Base-by-base conservation (phyloP, 2,888 invertebrate species). In the Busseola fusca region DNA sequence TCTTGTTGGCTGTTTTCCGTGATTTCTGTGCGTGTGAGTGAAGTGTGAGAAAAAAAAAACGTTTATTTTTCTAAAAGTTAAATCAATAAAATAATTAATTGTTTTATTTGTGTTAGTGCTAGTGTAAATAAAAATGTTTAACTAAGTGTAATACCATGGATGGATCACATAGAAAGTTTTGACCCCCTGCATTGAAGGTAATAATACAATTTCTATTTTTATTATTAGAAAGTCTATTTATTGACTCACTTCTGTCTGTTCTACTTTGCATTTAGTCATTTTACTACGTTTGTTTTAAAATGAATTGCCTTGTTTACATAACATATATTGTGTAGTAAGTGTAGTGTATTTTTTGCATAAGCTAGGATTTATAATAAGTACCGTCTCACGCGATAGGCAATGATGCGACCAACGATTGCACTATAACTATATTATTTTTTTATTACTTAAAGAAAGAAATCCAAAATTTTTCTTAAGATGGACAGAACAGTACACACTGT, bases 171-270 rank as follows among this genome's bases (percentile, higher is more conserved):
- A 69, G 42, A 68, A 62, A 80, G 72, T 69, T 76, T 77, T 79
- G 81, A 87, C 88, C 90, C 89, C 91, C 92, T 84, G 82, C 92
- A 79, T 85, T 86, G 90, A 89, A 91, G 92, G 92, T 91, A 87
- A 76, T 89, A 88, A 84, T 88, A 90, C 74, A 82, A 87, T 86
- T 88, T 81, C 79, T 84, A 83, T 84, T 79, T 80, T 74, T 64
- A 70, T 54, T 59, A 63, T 40, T 0, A 0, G n/a, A 18, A 48
- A 40, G 25, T 54, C 16, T 27, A 21, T 3, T 7, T 12, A 75
- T 58, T 76, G 72, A 37, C 27, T 52, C 1, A 37, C 50, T 27
- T 42, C n/a, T 42, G 25, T 45, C n/a, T 37, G 25, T 76, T 73
- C n/a, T 58, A 59, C 12, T 52, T 42, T 66, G 21, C n/a, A 14